These are phyloP conservation scores for Morpho deidamia DNA, from an alignment of 2,888 invertebrate species.

Conservation along the genomic window DNA sequence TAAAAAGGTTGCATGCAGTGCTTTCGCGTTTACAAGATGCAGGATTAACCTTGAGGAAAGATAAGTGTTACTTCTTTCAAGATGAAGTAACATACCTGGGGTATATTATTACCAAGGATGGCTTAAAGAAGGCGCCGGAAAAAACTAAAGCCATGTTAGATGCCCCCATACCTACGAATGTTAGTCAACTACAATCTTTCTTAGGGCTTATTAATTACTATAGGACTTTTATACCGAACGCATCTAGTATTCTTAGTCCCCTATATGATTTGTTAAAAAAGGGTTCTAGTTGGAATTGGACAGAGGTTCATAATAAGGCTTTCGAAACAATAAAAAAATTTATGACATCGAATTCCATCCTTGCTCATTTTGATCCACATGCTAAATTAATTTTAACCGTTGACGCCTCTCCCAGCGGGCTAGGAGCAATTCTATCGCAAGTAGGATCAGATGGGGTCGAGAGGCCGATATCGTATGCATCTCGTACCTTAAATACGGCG, in stretches of 20 bases:
- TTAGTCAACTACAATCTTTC: slow-evolving; percentile 20
- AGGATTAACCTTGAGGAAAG: no score
- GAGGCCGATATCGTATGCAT: no score
- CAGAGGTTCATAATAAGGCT: background rate
- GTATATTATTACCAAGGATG: slow-evolving; percentile 12
- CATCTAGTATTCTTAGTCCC: slow-evolving; percentile 13
- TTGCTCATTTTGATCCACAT: background rate
- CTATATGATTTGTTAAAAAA: slow-evolving; percentile 18
- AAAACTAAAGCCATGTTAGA: slow-evolving; percentile 17
- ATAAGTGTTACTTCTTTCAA: slow-evolving; percentile 25
- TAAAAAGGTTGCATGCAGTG: slow-evolving; percentile 15
- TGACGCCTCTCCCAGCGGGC: background rate
- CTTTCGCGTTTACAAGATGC: slow-evolving; percentile 18
- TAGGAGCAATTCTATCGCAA: background rate
- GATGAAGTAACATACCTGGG: slow-evolving; percentile 19
- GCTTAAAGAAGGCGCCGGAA: slow-evolving; percentile 14
- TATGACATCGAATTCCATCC: background rate
- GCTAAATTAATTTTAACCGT: background rate
- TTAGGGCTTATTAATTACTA: slow-evolving; percentile 23
- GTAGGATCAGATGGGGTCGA: no score
- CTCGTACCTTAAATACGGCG: no score
- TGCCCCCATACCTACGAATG: slow-evolving; percentile 12
- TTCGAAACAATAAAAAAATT: slow-evolving; percentile 10
- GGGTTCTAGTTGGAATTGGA: slow-evolving; percentile 16
- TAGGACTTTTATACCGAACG: slow-evolving; percentile 16